Conservation (phyloP, 1,140 invertebrate genomes). For the Brachionus calyciflorus region DNA sequence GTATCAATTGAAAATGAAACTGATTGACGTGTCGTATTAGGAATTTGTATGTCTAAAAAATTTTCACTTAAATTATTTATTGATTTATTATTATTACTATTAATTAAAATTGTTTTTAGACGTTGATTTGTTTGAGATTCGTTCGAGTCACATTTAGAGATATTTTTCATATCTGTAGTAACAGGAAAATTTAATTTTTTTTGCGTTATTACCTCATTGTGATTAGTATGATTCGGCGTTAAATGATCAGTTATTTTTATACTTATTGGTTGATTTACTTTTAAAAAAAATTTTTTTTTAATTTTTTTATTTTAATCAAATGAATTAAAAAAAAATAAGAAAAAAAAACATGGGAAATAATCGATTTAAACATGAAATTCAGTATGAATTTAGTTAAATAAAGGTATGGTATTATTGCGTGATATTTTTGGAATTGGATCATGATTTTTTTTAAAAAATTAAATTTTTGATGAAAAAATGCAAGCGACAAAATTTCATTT, state of each 20-base stretch:
- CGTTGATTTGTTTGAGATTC: background rate
- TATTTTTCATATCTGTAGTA: background rate
- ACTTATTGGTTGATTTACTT: constrained; percentile 21
- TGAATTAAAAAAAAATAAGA: no score
- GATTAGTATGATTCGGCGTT: no score
- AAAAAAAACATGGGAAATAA: no score
- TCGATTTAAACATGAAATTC: no score
- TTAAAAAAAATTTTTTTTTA: background rate
- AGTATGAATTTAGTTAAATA: no score
- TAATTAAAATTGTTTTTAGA: constrained; percentile 10
- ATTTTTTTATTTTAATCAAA: no score
- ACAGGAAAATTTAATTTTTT: no score
- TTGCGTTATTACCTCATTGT: background rate
- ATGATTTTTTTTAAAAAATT: no score
- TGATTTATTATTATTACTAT: background rate
- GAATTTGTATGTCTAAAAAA: background rate
- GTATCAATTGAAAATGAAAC: constrained; percentile 26
- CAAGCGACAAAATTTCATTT: no score
- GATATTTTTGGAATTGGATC: no score
- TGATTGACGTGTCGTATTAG: background rate
- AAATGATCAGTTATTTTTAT: constrained; percentile 5
- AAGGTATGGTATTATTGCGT: no score
- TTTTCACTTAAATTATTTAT: background rate
- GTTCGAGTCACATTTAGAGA: background rate
- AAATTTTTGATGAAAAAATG: no score